Percentiles rank a stretch among this genome's conserved stretches.
phyloP scores from a whole-genome alignment of 1,140 invertebrate genomes.

The Antheraea mylitta region DNA sequence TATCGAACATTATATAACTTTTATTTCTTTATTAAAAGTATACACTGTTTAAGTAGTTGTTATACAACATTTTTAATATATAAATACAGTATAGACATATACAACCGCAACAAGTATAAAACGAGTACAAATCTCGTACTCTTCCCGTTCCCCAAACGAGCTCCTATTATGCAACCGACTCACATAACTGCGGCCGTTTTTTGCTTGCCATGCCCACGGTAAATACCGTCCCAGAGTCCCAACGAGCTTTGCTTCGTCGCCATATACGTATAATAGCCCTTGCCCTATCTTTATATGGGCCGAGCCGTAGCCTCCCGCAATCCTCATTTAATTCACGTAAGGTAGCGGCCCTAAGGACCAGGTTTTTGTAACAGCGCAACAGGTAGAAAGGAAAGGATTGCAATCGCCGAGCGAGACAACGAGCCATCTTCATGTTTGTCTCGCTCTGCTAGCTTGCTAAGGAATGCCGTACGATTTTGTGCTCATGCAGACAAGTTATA shows the following conservation, averaged over 20 bases:
- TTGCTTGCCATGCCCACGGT: slow-evolving; percentile 61
- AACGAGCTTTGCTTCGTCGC: slow-evolving; percentile 48
- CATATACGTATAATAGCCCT: slow-evolving; percentile 62
- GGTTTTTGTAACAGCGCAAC: slow-evolving; percentile 77
- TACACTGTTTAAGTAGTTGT: neutral
- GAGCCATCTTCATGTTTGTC: slow-evolving; percentile 51
- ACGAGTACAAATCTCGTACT: slow-evolving; percentile 51
- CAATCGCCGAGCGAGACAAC: slow-evolving; percentile 57
- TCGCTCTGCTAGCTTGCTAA: slow-evolving; percentile 55
- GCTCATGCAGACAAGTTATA: slow-evolving; percentile 51
- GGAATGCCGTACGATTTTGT: slow-evolving; percentile 77
- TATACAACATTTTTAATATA: neutral
- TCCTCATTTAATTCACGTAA: slow-evolving; percentile 76
- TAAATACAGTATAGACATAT: neutral
- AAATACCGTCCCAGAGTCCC: slow-evolving; percentile 54
- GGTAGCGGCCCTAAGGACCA: slow-evolving; percentile 75
- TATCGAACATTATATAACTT: neutral
- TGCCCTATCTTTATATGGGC: slow-evolving; percentile 75
- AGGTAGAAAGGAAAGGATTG: slow-evolving; percentile 78
- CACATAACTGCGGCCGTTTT: slow-evolving; percentile 55
- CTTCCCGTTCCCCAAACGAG: slow-evolving; percentile 52
- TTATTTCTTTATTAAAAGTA: neutral
- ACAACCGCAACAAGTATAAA: neutral
- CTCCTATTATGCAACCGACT: slow-evolving; percentile 67
- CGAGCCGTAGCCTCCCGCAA: slow-evolving; percentile 71